Base-by-base conservation (phyloP, 2,888 invertebrate species). In the Leptinotarsa peninsularis region DNA sequence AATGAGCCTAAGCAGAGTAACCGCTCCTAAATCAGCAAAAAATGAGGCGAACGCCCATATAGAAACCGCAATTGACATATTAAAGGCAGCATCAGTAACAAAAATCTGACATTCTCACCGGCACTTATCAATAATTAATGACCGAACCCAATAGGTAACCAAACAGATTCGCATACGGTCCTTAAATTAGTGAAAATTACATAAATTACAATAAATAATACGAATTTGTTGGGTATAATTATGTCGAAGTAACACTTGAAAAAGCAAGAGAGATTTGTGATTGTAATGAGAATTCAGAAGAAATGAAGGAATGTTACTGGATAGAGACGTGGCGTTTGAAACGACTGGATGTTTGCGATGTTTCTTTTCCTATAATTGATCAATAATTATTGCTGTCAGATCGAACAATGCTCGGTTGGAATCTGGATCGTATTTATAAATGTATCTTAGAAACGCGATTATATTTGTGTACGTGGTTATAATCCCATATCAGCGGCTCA, bases 361-460 rank as follows among this genome's bases (percentile, higher is more conserved):
- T 84, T 83, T 84, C 79, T 80, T 80, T 80, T 75, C 79, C 81
- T 77, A 82, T 85, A 84, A 85, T 85, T 85, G 85, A 85, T 84
- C 84, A 81, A 82, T 86, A 85, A 86, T 86, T 85, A 84, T 85
- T 82, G 84, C 82, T 82, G 84, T 83, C 84, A 82, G 81, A 80
- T 82, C 79, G 82, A 81, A 84, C 84, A 84, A 84, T 84, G 82
- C 81, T 77, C 76, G 83, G 77, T 82, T 72, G 83, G 84, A 82
- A 83, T 83, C 82, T 80, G 78, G 81, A 70, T 80, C 76, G 80
- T 81, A 82, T 84, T 82, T 81, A 82, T 83, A 81, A 82, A 82
- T 83, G 79, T 74, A 76, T 76, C 77, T 75, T 78, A 78, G 79
- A 81, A 80, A 80, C 77, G 80, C 81, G 79, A 78, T 79, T 79